Conservation (phyloP, 2,113 vertebrate genomes). For the Dicerorhinus sumatrensis region DNA sequence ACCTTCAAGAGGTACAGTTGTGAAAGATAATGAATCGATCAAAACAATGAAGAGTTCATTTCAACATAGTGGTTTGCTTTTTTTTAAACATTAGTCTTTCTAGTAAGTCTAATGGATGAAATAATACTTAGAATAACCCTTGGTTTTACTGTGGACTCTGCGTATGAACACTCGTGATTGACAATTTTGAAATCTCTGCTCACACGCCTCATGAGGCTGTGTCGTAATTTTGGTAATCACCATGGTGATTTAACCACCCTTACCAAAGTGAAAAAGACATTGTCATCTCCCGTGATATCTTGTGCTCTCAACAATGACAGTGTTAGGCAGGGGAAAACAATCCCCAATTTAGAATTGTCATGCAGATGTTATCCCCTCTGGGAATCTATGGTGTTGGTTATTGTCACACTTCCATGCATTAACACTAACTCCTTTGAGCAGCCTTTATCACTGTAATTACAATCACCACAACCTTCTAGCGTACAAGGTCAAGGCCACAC, state of each 20-base stretch:
- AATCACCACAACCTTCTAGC: neutral
- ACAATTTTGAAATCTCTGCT: conserved; percentile 66
- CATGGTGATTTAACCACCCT: conserved; percentile 71
- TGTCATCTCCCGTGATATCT: conserved; percentile 56
- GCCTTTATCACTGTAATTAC: conserved; percentile 48
- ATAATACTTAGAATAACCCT: neutral
- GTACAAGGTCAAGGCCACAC: neutral
- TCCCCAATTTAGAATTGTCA: conserved; percentile 56
- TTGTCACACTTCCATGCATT: conserved; percentile 37
- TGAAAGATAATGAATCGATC: neutral
- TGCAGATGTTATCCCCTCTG: neutral
- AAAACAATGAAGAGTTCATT: conserved; percentile 45
- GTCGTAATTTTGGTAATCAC: conserved; percentile 71
- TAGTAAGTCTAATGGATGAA: conserved; percentile 6
- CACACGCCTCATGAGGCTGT: neutral
- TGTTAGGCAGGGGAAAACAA: neutral
- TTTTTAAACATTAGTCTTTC: neutral
- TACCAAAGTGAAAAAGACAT: conserved; percentile 67
- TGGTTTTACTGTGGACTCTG: neutral
- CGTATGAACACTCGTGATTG: neutral
- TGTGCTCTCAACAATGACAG: conserved; percentile 50
- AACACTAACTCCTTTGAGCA: conserved; percentile 18
- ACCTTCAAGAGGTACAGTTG: neutral
- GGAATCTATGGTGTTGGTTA: neutral
- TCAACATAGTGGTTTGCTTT: neutral